Base-by-base conservation (phyloP, 2,113 vertebrate genomes). In the Polypterus senegalus region DNA sequence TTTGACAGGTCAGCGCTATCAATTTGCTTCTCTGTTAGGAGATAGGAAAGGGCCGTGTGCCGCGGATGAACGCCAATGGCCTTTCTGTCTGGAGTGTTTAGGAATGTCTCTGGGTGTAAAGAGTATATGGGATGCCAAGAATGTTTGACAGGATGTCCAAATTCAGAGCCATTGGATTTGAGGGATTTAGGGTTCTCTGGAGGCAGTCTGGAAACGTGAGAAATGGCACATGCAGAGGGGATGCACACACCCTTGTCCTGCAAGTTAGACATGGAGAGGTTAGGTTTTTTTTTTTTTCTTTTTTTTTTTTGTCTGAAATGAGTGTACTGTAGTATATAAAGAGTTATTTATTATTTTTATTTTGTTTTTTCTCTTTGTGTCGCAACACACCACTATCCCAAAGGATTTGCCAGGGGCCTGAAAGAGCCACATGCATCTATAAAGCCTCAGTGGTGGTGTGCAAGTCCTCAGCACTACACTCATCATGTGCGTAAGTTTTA, bases 1-100 rank as follows among this genome's bases (percentile, higher is more conserved):
- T 46, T 49, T 59, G 54, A 61, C 63, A 63, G 64, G 44, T 56
- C 66, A 54, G 61, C 53, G 43, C 52, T 53, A 49, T 62, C 48
- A 6, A 47, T 62, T 27, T 27, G 27, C 27, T 27, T 27, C 27
- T 27, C 27, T 27, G 27, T 27, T 27, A 27, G 27, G 27, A 27
- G 27, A 27, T 27, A 27, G 27, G 27, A 27, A 27, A 27, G 27
- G 27, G 27, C 27, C 27, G 27, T 27, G 27, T 27, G 27, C 27
- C 27, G 27, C 27, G 27, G 27, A 27, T 27, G 27, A 27, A 27
- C 27, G 27, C 27, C 27, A 27, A 27, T 27, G 27, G 27, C 27
- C 27, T 27, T 27, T 27, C 27, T 27, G 27, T 27, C 27, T 27
- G 27, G 27, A 27, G 27, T 27, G 61, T 62, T 27, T 62, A 47